Evolutionary conservation across 2,888 invertebrate species (phyloP).

Genomic region (Anthophora plumipes): DNA sequence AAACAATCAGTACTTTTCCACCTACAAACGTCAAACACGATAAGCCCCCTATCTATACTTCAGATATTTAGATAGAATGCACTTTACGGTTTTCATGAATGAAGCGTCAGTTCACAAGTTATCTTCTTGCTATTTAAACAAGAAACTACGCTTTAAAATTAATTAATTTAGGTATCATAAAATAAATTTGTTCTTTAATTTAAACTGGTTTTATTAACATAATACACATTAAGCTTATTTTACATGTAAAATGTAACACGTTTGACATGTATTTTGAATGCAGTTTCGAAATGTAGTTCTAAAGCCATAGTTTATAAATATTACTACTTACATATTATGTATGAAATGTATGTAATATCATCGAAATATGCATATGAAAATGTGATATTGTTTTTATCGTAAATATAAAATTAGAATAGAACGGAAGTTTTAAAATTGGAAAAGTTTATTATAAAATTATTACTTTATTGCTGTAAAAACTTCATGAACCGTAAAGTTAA

Average conservation of each 20-base stretch:
- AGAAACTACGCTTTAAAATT: neutral
- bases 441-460: no score
- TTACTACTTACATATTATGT: neutral
- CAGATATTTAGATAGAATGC: conserved; percentile 13
- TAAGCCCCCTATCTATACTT: conserved; percentile 27
- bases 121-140: neutral
- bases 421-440: no score
- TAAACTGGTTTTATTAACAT: neutral
- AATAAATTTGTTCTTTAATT: neutral
- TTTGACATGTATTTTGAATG: neutral
- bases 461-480: no score
- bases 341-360: neutral
- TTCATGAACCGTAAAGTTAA: no score
- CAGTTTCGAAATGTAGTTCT: neutral
- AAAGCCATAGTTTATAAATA: neutral
- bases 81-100: conserved; percentile 29
- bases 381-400: neutral
- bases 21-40: conserved; percentile 25
- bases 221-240: neutral
- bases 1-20: conserved; percentile 32
- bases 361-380: neutral
- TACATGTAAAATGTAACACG: neutral
- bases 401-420: no score
- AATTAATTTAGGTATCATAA: neutral
- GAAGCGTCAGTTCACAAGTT: neutral